phyloP scores from a whole-genome alignment of 1,140 invertebrate species.

The Muscidifurax raptorellus region DNA sequence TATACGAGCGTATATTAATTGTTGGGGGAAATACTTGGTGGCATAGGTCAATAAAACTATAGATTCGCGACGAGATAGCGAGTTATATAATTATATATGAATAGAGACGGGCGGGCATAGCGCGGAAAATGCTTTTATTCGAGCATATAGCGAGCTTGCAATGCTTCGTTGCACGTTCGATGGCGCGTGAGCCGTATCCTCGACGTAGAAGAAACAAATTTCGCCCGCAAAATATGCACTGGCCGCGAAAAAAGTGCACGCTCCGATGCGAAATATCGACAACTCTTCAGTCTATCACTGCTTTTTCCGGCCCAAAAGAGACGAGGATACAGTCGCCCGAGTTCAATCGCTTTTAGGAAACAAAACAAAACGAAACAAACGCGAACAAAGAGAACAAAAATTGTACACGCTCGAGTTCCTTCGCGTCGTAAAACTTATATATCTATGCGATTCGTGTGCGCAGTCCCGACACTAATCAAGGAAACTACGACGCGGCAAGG shows the following conservation, averaged over 20 bases:
- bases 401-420: too few relatives aligned
- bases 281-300: too few relatives aligned
- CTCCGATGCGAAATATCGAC: too few relatives aligned
- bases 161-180: too few relatives aligned
- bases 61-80: not conserved
- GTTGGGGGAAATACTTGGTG: not conserved
- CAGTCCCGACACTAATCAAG: constrained; percentile 18
- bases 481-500: not conserved
- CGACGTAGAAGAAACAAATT: not conserved
- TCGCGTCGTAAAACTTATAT: constrained; percentile 5
- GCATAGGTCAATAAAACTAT: not conserved
- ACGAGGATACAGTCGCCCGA: too few relatives aligned
- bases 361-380: too few relatives aligned
- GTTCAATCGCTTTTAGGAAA: too few relatives aligned
- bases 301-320: too few relatives aligned
- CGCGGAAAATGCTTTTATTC: not conserved
- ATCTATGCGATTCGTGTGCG: not conserved
- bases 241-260: too few relatives aligned
- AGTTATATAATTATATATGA: not conserved
- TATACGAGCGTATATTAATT: not conserved
- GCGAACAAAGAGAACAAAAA: too few relatives aligned
- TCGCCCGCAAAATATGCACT: not conserved
- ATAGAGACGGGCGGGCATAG: too few relatives aligned
- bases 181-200: not conserved
- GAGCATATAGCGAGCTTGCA: too few relatives aligned